These are phyloP conservation scores for Erythrolamprus reginae DNA, from an alignment of 2,113 vertebrate species.

Conservation along the genomic window DNA sequence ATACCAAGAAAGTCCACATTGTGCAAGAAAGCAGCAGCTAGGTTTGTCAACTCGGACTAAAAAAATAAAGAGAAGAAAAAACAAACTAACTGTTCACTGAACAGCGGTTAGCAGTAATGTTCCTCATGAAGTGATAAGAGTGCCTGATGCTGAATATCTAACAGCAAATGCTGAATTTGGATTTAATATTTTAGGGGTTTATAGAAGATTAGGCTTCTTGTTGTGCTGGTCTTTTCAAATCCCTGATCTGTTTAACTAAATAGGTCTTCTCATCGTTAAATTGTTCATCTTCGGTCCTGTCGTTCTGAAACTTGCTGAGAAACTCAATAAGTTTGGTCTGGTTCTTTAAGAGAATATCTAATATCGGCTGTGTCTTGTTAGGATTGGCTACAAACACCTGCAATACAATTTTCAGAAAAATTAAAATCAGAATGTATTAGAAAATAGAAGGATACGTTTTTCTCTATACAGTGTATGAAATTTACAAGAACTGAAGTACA, in stretches of 20 bases:
- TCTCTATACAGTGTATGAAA: not conserved
- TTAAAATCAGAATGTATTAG: not conserved
- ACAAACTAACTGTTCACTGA: constrained; percentile 75
- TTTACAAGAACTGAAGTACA: not conserved
- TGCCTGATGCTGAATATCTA: constrained; percentile 78
- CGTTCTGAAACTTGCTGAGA: constrained; percentile 96
- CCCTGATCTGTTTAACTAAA: constrained; percentile 98
- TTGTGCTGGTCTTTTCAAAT: constrained; percentile 92
- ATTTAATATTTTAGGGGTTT: constrained; percentile 69
- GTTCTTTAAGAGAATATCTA: constrained; percentile 98
- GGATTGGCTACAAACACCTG: constrained; percentile 97
- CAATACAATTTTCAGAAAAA: not conserved
- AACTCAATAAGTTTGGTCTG: constrained; percentile 97
- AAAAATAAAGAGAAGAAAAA: constrained; percentile 69
- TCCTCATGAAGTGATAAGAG: constrained; percentile 75
- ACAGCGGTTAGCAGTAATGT: constrained; percentile 82
- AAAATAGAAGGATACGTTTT: not conserved
- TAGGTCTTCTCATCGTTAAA: constrained; percentile 99
- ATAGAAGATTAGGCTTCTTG: constrained; percentile 83
- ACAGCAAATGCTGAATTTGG: constrained; percentile 80
- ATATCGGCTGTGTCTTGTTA: constrained; percentile 94
- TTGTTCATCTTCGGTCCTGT: constrained; percentile 95
- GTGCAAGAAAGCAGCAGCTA: constrained; percentile 92
- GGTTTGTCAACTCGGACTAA: constrained; percentile 77
- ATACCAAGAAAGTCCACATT: constrained; percentile 76